phyloP scores from a whole-genome alignment of 2,113 vertebrate species.

The Channa argus region DNA sequence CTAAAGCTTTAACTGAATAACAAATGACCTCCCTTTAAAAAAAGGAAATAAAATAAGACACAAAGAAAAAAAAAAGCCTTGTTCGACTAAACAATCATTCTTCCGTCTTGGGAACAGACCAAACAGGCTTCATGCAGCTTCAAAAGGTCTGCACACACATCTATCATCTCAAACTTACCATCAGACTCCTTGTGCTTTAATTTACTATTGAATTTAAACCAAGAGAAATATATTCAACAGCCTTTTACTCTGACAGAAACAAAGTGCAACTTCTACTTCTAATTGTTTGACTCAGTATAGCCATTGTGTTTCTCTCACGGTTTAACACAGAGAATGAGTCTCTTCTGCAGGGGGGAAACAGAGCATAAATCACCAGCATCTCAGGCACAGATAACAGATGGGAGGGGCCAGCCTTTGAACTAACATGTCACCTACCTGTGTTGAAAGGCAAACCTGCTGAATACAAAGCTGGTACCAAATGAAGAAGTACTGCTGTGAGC shows the following conservation, averaged over 20 bases:
- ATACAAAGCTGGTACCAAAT: conserved; percentile 58
- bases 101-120: conserved; percentile 29
- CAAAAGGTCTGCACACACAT: conserved; percentile 38
- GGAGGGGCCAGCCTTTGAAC: conserved; percentile 70
- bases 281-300: conserved; percentile 47
- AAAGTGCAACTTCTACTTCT: conserved; percentile 44
- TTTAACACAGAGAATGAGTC: conserved; percentile 28
- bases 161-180: conserved; percentile 51
- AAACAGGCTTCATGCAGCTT: conserved; percentile 45
- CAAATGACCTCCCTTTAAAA: conserved; percentile 40
- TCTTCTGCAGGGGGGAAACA: conserved; percentile 10
- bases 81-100: conserved; percentile 51
- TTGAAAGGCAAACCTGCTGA: conserved; percentile 37
- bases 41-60: conserved; percentile 33
- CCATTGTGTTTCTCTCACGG: conserved; percentile 19
- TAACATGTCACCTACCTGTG: conserved; percentile 66
- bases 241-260: conserved; percentile 37
- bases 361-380: conserved; percentile 63
- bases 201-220: conserved; percentile 42
- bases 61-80: conserved; percentile 14
- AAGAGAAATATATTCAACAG: conserved; percentile 28
- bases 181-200: conserved; percentile 30
- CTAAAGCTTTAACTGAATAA: conserved; percentile 41
- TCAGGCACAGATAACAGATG: conserved; percentile 62
- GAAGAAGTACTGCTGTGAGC: conserved; percentile 20